These are phyloP conservation scores for Sibirionetta formosa DNA, from an alignment of 2,797 vertebrate genomes.

Conservation along the genomic window DNA sequence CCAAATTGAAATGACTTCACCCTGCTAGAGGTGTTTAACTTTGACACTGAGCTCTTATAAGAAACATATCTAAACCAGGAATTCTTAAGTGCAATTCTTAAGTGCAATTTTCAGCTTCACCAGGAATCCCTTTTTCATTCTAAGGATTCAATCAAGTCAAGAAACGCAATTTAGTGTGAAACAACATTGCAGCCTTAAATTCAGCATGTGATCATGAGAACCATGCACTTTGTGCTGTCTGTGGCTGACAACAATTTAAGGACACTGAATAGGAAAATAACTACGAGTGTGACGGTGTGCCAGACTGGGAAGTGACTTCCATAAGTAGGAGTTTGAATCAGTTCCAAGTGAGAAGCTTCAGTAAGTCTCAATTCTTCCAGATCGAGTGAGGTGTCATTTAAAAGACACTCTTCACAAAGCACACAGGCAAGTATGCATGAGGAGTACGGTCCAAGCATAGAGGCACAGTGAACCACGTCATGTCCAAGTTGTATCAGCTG, in stretches of 20 bases:
- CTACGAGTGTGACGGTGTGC: rapidly evolving
- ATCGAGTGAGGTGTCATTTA: neutral
- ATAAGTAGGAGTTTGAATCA: neutral
- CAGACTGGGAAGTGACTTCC: neutral
- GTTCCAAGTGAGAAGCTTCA: neutral
- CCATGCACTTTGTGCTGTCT: neutral
- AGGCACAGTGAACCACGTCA: neutral
- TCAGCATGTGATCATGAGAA: neutral
- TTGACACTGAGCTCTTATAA: neutral
- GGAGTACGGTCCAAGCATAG: neutral
- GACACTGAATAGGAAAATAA: neutral
- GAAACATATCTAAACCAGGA: neutral
- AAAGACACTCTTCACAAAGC: neutral
- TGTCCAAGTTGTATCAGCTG: neutral
- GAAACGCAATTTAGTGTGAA: neutral
- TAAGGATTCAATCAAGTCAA: neutral
- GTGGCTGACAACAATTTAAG: neutral
- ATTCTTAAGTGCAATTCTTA: neutral
- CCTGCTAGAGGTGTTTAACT: neutral
- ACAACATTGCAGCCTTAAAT: neutral
- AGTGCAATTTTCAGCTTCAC: neutral
- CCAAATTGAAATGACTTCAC: neutral
- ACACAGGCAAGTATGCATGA: neutral
- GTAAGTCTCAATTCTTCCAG: neutral
- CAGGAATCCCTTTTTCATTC: neutral